Percentiles rank a stretch among this genome's conserved stretches.
Conservation (phyloP, 2,113 vertebrate genomes). For the Apus apus region DNA sequence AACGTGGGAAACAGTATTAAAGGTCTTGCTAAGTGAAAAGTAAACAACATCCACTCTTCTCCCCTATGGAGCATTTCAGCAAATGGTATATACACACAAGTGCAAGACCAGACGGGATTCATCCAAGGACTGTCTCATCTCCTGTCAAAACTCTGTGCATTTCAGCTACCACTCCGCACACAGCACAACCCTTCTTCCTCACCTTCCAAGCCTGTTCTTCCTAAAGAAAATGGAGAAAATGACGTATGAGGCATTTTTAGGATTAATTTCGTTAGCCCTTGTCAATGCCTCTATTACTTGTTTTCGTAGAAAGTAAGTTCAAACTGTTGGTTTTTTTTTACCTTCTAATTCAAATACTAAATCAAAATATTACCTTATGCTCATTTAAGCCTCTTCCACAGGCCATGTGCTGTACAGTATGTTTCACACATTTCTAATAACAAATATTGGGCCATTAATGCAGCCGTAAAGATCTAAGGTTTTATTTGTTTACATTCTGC, state of each 20-base stretch:
- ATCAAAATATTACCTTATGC: not conserved
- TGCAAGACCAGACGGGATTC: not conserved
- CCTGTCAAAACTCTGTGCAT: not conserved
- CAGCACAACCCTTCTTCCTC: not conserved
- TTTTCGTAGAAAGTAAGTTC: conserved; percentile 41
- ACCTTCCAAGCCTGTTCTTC: not conserved
- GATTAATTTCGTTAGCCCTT: conserved; percentile 4
- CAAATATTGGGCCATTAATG: not conserved
- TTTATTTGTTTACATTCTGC: not conserved
- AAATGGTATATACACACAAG: not conserved
- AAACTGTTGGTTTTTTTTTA: not conserved
- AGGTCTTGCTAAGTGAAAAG: not conserved
- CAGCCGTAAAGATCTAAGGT: not conserved
- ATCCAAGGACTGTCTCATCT: not conserved
- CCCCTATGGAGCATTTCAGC: not conserved
- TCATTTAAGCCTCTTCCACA: not conserved
- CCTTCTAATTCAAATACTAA: not conserved
- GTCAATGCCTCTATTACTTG: not conserved
- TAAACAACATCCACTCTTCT: not conserved
- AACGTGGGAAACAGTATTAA: not conserved
- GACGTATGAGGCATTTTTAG: not conserved
- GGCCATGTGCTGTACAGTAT: not conserved
- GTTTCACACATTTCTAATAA: not conserved
- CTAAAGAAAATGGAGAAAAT: conserved; percentile 12
- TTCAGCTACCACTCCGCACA: not conserved